Evolutionary conservation across 2,888 invertebrate genomes (phyloP), one percentile per base, ranked within the genome.

Genomic region (Aleiodes testaceus): DNA sequence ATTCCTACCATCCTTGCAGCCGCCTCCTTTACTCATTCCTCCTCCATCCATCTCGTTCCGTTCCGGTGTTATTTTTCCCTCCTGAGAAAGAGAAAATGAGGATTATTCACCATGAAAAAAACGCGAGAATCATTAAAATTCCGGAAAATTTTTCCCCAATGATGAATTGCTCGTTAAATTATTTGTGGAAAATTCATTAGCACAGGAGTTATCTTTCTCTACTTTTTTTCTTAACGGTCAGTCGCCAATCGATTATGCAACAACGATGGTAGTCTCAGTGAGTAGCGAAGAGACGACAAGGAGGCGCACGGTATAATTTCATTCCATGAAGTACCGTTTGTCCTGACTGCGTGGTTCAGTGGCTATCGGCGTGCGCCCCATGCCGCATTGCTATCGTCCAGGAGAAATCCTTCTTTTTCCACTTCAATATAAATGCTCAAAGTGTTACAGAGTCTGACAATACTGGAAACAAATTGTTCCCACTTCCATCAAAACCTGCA

Each of bases 241-340:
- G n/a, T 75, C 75, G 75, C 73, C 77, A 76, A 75, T 75, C 74
- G 79, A 83, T 84, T 83, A 81, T 81, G 80, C 75, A 84, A 84
- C 83, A 77, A 70, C 12, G 26, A 67, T 30, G 30, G 50, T 45
- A 36, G 36, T 36, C 36, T 36, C 9, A 6, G 36, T 68, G 16
- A 44, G 53, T 66, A 36, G 45, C 42, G 12, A 52, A 65, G 44
- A 45, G 67, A 70, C 22, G 52, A 65, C 55, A 69, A 63, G 63
- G 14, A 45, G 72, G 74, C 75, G 70, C 75, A 76, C 70, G 74
- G 79, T 78, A 76, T 80, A 81, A 82, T 81, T 83, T 82, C 67
- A 78, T 80, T 81, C 78, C 73, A 70, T 78, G 74, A 79, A 81
- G 82, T 84, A 83, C 84, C 84, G 84, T 84, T 83, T 74, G 73